Evolutionary conservation across 1,140 invertebrate genomes (phyloP), one percentile per base, ranked within the genome.

Genomic region (Sitodiplosis mosellana): DNA sequence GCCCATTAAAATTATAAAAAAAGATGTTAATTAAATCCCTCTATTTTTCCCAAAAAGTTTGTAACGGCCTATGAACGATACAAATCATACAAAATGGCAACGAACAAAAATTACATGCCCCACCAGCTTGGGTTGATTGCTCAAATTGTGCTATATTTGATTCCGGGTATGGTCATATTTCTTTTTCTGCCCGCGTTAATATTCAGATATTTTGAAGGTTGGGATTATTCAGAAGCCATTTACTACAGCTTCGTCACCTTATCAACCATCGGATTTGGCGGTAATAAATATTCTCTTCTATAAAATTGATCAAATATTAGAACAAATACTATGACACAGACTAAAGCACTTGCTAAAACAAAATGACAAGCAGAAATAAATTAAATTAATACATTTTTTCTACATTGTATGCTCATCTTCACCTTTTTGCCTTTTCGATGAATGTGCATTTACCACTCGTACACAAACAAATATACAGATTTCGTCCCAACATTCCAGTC

Each of bases 261-360:
- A 2, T 87, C 88, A 1, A 95, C 91, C 8, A 93, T 94, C 55
- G 91, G 91, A 18, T 95, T 94, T 62, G 91, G 90, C 33, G 90
- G 27, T 27, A 27, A 27, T 3, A 27, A 27, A 3, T 27, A 27
- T 27, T 27, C 27, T 27, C 10, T 3, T 27, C 27, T 5, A 27
- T 5, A 5, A 3, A 3, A 3, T 27, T 27, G 4, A 27, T 27
- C 10, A 5, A 3, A 27, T 27, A 27, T 27, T 27, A 27, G 4
- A 27, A 5, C 27, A 27, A 27, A 3, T 27, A 27, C n/a, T n/a
- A n/a, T n/a, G n/a, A n/a, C n/a, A n/a, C n/a, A n/a, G n/a, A n/a
- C n/a, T n/a, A n/a, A n/a, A n/a, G n/a, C n/a, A n/a, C n/a, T n/a
- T n/a, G n/a, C n/a, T n/a, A n/a, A n/a, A n/a, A n/a, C n/a, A n/a